phyloP scores from a whole-genome alignment of 2,888 invertebrate species.

The Nomada goodeniana region DNA sequence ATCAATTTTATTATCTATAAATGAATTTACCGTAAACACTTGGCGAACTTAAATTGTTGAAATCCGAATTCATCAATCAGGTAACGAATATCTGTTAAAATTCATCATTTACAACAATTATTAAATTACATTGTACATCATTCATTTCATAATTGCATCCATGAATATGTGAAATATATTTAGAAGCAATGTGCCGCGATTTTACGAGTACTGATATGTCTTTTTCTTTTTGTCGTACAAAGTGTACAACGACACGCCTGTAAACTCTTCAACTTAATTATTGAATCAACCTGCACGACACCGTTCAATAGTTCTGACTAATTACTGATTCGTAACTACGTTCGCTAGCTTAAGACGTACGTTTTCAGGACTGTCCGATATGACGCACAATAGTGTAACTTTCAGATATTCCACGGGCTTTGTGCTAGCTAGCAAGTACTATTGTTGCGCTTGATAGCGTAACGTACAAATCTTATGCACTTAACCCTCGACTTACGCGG shows the following conservation, averaged over 20 bases:
- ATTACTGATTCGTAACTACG: conserved; percentile 30
- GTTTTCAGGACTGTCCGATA: conserved; percentile 19
- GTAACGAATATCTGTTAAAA: no score
- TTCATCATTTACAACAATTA: no score
- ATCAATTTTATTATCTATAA: neutral
- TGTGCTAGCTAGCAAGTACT: conserved; percentile 29
- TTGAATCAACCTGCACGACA: neutral
- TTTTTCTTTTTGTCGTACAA: neutral
- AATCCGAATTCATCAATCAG: no score
- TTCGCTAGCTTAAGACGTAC: conserved; percentile 17
- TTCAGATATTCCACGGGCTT: conserved; percentile 30
- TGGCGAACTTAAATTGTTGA: no score
- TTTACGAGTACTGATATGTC: neutral
- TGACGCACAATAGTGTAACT: conserved; percentile 43
- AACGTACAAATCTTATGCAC: conserved; percentile 2
- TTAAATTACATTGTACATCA: no score
- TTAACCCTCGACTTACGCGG: conserved; percentile 17
- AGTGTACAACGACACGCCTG: neutral
- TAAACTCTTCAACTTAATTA: neutral
- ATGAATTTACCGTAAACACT: no score
- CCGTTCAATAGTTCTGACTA: conserved; percentile 35
- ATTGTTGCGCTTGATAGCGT: conserved; percentile 24
- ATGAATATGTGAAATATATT: no score
- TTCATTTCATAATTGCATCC: no score
- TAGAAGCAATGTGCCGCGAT: no score